Evolutionary conservation across 2,113 vertebrate species (phyloP).

Genomic region (Chamaea fasciata): DNA sequence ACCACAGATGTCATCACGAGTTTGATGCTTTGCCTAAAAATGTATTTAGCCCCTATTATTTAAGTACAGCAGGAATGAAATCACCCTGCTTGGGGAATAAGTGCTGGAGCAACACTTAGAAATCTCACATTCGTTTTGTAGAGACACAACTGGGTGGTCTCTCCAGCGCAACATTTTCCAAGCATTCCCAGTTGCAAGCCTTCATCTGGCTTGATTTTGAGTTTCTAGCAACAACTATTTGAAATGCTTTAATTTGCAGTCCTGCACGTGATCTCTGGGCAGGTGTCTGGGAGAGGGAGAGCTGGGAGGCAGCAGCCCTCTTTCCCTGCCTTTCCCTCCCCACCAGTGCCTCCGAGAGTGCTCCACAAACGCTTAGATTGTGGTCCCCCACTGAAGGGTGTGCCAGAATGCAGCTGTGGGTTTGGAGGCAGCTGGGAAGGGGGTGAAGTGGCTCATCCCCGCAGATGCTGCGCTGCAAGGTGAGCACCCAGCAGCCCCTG

Average conservation of each 20-base stretch:
- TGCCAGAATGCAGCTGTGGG: background rate
- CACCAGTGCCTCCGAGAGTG: background rate
- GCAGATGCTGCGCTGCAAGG: background rate
- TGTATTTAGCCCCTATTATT: background rate
- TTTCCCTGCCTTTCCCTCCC: background rate
- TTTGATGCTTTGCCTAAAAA: constrained; percentile 44
- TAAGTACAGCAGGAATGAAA: constrained; percentile 33
- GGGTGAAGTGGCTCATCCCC: background rate
- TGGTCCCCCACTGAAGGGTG: background rate
- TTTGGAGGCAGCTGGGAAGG: background rate
- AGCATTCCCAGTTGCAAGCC: background rate
- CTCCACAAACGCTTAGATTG: rapidly evolving
- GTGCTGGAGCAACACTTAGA: background rate
- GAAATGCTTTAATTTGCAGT: background rate
- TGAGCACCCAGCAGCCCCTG: background rate
- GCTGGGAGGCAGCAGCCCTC: background rate
- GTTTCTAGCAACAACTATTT: background rate
- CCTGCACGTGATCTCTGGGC: background rate
- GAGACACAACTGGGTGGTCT: constrained; percentile 30
- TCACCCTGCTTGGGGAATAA: background rate
- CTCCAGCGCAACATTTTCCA: background rate
- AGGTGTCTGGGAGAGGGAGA: background rate
- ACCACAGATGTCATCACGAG: constrained; percentile 22
- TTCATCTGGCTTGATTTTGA: background rate
- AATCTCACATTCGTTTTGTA: background rate